Base-by-base conservation (phyloP, 92 coral and sea anemone genomes). In the Palythoa caribaeorum region DNA sequence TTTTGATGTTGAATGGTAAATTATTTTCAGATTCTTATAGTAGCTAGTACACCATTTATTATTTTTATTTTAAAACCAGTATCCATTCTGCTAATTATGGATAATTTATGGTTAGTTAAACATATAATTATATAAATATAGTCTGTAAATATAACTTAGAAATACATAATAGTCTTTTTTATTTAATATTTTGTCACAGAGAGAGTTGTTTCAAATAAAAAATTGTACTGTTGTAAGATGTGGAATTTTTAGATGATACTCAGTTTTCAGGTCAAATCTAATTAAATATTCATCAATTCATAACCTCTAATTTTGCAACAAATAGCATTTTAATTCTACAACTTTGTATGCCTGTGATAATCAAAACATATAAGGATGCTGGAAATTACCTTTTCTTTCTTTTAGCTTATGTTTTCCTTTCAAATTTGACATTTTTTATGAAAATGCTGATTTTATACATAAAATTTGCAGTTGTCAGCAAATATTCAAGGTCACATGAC, bases 1-100 rank as follows among this genome's bases (percentile, higher is more conserved):
- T 70, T 70, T 36, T 70, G 75, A 70, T 21, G 75, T 70, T 70
- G 75, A 70, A n/a, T 70, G 75, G 70, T 70, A 70, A 70, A 70
- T 70, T 36, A 10, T 37, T 70, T 70, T 70, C 44, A 70, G 75
- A 70, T 70, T n/a, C 16, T 70, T 70, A 70, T 70, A 28, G 74
- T 28, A 59, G n/a, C 50, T 44, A 44, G 50, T 44, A 44, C 50
- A 44, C 50, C 5, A n/a, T 19, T 63, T 28, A 68, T 68, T 68
- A n/a, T 68, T 68, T 0, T 68, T 68, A 68, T 68, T 68, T 59
- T 59, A 9, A 59, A 59, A 59, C n/a, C 16, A 59, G n/a, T 17
- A 68, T 28, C 73, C 75, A 70, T 70, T 36, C 48, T n/a, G 21
- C 21, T 70, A 70, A n/a, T 21, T 70, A 21, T 70, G 15, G 39